These are phyloP conservation scores for Hirtodrosophila trivittata DNA, from an alignment of 2,888 invertebrate species.

Conservation along the genomic window DNA sequence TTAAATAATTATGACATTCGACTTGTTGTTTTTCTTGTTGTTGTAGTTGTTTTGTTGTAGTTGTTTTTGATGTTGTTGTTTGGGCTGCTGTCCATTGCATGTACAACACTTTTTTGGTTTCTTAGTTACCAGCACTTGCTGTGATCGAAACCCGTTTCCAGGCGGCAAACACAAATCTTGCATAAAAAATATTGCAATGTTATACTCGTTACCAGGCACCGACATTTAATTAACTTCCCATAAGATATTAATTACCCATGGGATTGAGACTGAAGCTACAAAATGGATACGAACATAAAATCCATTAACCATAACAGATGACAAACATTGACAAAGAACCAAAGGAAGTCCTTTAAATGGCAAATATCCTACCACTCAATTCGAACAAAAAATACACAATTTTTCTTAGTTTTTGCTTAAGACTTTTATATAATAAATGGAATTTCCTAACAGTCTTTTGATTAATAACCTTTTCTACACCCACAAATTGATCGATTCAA, in stretches of 20 bases:
- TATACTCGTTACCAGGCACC: constrained; percentile 25
- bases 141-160: constrained; percentile 56
- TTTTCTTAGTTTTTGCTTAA: too few species aligned
- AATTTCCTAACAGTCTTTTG: not conserved
- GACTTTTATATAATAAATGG: too few species aligned
- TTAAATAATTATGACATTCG: constrained; percentile 71
- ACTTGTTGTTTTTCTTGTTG: constrained; percentile 27
- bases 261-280: constrained; percentile 25
- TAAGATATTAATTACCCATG: constrained; percentile 71
- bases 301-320: constrained; percentile 37
- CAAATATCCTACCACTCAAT: not conserved
- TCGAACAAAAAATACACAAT: too few species aligned
- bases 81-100: constrained; percentile 27
- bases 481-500: constrained; percentile 9
- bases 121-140: constrained; percentile 44
- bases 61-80: constrained; percentile 12
- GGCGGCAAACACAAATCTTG: constrained; percentile 26
- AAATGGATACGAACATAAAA: constrained; percentile 15
- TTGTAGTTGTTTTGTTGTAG: constrained; percentile 4
- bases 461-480: constrained; percentile 12
- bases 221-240: constrained; percentile 71
- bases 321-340: constrained; percentile 39
- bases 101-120: constrained; percentile 71
- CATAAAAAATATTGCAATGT: constrained; percentile 40
- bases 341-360: not conserved